Evolutionary conservation across 92 coral and sea anemone species (phyloP).

Genomic region (Zoanthus sociatus): DNA sequence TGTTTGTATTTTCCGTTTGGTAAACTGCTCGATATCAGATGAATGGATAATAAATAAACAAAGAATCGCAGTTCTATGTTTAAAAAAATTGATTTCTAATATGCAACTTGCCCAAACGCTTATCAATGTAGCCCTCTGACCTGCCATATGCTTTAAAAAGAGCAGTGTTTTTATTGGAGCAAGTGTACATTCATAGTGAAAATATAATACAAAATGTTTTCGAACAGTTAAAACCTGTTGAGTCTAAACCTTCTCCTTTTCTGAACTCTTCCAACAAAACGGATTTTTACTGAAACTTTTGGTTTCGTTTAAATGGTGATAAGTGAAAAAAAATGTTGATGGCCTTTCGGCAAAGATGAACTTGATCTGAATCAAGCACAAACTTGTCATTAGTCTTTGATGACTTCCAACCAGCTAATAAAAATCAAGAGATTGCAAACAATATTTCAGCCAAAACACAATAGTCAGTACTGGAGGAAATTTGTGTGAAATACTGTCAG

Average conservation of each 20-base stretch:
- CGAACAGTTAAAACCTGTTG: neutral
- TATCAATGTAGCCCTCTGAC: neutral
- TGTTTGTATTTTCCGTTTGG: conserved; percentile 9
- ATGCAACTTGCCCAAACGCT: neutral
- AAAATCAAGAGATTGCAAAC: conserved; percentile 10
- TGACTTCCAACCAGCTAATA: conserved; percentile 10
- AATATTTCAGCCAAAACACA: neutral
- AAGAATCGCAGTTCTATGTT: neutral
- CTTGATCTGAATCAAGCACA: neutral
- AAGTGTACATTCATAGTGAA: neutral
- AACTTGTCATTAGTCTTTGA: neutral
- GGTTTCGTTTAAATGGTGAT: neutral
- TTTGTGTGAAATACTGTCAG: conserved; percentile 34
- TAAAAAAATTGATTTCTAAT: conserved; percentile 1
- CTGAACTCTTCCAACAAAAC: neutral
- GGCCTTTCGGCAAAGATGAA: neutral
- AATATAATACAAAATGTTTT: neutral
- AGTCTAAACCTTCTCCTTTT: neutral
- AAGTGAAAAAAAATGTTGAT: neutral
- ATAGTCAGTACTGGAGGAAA: neutral
- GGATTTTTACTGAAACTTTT: too few species aligned
- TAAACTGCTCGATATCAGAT: neutral
- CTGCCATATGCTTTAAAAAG: neutral
- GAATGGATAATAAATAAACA: conserved; percentile 4
- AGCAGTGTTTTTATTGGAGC: neutral